Conservation (phyloP, 2,797 vertebrate genomes). For the Parambassis ranga region DNA sequence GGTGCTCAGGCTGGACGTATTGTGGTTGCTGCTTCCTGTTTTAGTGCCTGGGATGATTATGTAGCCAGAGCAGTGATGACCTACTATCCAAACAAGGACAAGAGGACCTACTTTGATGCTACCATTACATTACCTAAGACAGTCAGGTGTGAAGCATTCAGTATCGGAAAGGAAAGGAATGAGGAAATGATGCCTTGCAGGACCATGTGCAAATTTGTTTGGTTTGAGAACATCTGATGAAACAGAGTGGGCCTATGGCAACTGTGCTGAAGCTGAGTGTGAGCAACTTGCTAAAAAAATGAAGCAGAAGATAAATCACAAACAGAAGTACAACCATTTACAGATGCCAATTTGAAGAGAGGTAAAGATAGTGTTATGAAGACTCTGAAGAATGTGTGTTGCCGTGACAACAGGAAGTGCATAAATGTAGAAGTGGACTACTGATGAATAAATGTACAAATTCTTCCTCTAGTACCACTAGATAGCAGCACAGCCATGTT, state of each 20-base stretch:
- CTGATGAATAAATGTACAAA: too few species aligned
- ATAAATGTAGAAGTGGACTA: too few species aligned
- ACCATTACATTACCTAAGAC: not conserved
- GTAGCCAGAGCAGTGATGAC: slow-evolving; percentile 40
- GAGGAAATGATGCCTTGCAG: not conserved
- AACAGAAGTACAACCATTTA: not conserved
- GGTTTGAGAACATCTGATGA: rapidly evolving
- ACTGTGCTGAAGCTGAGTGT: slow-evolving; percentile 46
- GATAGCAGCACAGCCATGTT: slow-evolving; percentile 33
- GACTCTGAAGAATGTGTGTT: too few species aligned
- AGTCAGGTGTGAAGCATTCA: not conserved
- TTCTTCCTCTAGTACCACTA: slow-evolving; percentile 11
- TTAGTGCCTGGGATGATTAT: not conserved
- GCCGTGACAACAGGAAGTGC: too few species aligned
- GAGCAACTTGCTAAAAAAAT: slow-evolving; percentile 32
- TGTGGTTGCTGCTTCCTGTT: slow-evolving; percentile 4
- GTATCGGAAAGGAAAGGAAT: rapidly evolving
- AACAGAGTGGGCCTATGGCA: rapidly evolving
- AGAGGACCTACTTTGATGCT: slow-evolving; percentile 4
- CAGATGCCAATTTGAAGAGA: rapidly evolving
- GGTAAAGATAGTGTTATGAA: rapidly evolving
- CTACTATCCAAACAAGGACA: not conserved
- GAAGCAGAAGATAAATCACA: rapidly evolving
- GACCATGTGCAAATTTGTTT: slow-evolving; percentile 38
- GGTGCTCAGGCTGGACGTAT: rapidly evolving